Conservation (phyloP, 2,113 vertebrate genomes). For the Trematocara variabile region DNA sequence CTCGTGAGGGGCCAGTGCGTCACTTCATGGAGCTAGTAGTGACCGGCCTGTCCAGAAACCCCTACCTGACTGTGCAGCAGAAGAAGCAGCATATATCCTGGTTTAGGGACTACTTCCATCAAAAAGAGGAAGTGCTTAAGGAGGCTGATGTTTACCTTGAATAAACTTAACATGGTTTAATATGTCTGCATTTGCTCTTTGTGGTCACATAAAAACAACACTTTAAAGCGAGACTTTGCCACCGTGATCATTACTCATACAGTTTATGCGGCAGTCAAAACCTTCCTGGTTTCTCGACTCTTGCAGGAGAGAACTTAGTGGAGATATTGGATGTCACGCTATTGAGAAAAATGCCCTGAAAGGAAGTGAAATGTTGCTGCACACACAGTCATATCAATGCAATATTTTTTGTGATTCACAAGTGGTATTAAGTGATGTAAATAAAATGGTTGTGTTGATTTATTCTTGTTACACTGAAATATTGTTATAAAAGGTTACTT, state of each 20-base stretch:
- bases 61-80: slow-evolving; percentile 82
- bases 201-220: not conserved
- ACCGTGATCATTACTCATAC: not conserved
- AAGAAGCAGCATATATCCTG: slow-evolving; percentile 92
- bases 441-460: not conserved
- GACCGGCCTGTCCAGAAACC: slow-evolving; percentile 88
- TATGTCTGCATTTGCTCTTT: not conserved
- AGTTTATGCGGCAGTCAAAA: not conserved
- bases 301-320: not conserved
- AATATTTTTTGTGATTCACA: not conserved
- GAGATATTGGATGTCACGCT: not conserved
- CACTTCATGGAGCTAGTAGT: slow-evolving; percentile 97
- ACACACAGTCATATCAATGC: not conserved
- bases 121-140: slow-evolving; percentile 83
- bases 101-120: slow-evolving; percentile 91
- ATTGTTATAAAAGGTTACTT: not conserved
- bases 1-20: slow-evolving; percentile 84
- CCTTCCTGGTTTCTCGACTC: not conserved
- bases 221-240: not conserved
- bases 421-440: not conserved
- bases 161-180: slow-evolving; percentile 30
- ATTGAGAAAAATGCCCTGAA: not conserved
- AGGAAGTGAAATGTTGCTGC: not conserved
- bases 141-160: slow-evolving; percentile 72
- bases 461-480: not conserved